Evolutionary conservation across 2,113 vertebrate genomes (phyloP), one percentile per base, ranked within the genome.

Genomic region (Microcebus jonahi): DNA sequence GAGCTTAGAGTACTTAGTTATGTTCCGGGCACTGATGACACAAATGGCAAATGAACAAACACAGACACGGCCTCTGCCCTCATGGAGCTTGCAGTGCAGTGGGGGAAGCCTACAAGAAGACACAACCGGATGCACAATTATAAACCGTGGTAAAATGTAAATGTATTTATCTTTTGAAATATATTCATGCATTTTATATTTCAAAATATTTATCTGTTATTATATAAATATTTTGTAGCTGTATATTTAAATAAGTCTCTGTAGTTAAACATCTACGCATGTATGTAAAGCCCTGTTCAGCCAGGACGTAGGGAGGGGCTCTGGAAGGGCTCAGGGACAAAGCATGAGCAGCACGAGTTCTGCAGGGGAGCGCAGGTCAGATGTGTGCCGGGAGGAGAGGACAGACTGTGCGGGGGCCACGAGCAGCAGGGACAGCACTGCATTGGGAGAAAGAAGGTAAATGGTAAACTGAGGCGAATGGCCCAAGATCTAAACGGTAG

Each of bases 251-350:
- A n/a, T n/a, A 18, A 8, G 8, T n/a, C 31, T 75, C 10, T 27
- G 21, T 36, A 70, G 42, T 42, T 31, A 50, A 11, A 75, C 34
- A 55, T 23, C 36, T 1, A 7, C 15, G 18, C n/a, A 23, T 3
- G 1, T 7, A 29, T 2, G 34, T 5, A 3, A 34, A 82, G 65
- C 6, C 6, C n/a, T 12, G 14, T 29, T 45, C 59, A 0, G 3
- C 42, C n/a, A 68, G 70, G 21, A 86, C n/a, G 79, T 84, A 14
- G 31, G 75, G 73, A 42, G 13, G 50, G 17, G 4, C n/a, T 48
- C 0, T 23, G 55, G 29, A 23, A 11, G n/a, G 63, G 36, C 23
- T 25, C 8, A 23, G 57, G 25, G 63, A 48, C 11, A 11, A 42
- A 29, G 21, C 18, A 3, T 31, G 8, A 70, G 34, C 13, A 11